Conservation (phyloP, 2,888 invertebrate genomes). For the Drosophila falleni region DNA sequence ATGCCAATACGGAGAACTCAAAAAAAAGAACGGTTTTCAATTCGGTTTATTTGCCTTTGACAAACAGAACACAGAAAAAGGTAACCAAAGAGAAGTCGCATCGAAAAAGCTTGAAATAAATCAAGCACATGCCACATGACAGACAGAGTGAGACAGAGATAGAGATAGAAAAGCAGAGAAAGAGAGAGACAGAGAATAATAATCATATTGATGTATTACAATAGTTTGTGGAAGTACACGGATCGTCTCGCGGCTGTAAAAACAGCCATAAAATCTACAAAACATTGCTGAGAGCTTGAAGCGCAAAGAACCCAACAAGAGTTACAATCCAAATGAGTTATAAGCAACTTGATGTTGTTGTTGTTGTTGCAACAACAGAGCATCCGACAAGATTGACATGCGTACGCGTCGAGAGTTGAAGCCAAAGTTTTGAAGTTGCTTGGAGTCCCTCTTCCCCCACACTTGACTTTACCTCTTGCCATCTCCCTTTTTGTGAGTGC, state of each 20-base stretch:
- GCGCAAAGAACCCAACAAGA: conserved; percentile 49
- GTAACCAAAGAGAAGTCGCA: conserved; percentile 22
- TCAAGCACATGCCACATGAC: conserved; percentile 74
- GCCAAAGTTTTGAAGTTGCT: conserved; percentile 17
- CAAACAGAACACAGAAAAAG: conserved; percentile 64
- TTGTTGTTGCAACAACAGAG: conserved; percentile 42
- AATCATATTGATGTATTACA: conserved; percentile 81
- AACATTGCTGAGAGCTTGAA: conserved; percentile 54
- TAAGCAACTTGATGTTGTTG: conserved; percentile 35
- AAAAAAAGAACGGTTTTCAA: conserved; percentile 42
- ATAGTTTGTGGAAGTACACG: conserved; percentile 69
- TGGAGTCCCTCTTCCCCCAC: neutral
- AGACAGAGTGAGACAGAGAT: neutral
- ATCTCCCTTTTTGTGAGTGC: conserved; percentile 6
- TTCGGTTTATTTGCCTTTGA: conserved; percentile 66
- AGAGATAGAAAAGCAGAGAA: conserved; percentile 10
- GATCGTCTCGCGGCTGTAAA: conserved; percentile 54
- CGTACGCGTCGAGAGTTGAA: conserved; percentile 32
- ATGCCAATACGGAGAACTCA: conserved; percentile 29
- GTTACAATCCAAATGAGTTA: conserved; percentile 65
- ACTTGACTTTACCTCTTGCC: neutral
- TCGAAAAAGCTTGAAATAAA: conserved; percentile 64
- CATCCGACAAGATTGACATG: conserved; percentile 58
- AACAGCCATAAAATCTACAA: conserved; percentile 66
- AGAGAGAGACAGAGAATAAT: conserved; percentile 50